These are phyloP conservation scores for Cataglyphis cursor DNA, from an alignment of 2,888 invertebrate genomes.

Conservation along the genomic window DNA sequence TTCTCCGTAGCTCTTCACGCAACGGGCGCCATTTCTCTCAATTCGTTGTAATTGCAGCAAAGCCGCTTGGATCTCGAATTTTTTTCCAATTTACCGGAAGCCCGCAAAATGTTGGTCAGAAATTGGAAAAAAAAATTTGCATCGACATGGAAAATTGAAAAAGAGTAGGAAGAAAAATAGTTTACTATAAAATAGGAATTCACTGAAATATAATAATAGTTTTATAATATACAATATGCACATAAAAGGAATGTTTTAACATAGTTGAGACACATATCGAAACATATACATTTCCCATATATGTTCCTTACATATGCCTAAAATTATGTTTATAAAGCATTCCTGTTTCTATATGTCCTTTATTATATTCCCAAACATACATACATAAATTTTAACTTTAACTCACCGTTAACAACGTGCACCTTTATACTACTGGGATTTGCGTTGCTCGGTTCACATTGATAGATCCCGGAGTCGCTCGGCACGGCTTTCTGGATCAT, in stretches of 20 bases:
- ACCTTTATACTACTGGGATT: constrained; percentile 94
- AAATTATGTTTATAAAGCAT: not conserved
- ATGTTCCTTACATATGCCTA: not conserved
- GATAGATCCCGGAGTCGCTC: constrained; percentile 86
- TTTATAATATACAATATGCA: not conserved
- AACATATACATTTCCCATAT: not conserved
- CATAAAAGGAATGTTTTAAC: not conserved
- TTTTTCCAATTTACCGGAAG: constrained; percentile 48
- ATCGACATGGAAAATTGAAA: constrained; percentile 29
- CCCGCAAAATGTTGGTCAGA: constrained; percentile 28
- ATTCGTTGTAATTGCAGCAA: constrained; percentile 37
- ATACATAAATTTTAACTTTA: constrained; percentile 39
- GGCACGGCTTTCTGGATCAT: constrained; percentile 87
- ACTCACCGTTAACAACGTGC: constrained; percentile 94
- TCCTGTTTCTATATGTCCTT: not conserved
- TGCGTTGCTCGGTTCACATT: constrained; percentile 87
- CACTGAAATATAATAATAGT: not conserved
- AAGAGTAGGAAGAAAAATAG: not conserved
- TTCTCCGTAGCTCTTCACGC: constrained; percentile 12
- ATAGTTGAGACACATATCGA: not conserved
- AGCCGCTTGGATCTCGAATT: constrained; percentile 26
- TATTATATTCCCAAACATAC: not conserved
- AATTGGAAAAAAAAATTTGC: constrained; percentile 4
- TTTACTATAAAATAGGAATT: constrained; percentile 1
- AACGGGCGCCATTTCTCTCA: constrained; percentile 1